A percentile compares a stretch with the other conserved stretches of the same genome.
Conservation (phyloP, 2,888 invertebrate species). For the Papilio protenor region DNA sequence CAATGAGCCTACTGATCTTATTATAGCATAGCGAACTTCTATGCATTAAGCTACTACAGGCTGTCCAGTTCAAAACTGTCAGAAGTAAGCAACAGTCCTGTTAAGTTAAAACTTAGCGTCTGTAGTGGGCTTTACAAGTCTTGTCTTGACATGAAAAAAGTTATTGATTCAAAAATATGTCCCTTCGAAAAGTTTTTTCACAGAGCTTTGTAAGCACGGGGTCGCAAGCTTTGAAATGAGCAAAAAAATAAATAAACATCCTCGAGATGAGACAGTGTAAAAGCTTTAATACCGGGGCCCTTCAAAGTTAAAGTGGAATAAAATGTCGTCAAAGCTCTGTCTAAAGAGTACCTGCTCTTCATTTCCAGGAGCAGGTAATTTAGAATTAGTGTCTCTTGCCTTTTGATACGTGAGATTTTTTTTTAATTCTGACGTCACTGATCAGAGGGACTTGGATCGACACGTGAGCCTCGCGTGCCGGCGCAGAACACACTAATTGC, state of each 20-base stretch:
- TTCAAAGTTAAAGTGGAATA: constrained; percentile 37
- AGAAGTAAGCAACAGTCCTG: no score
- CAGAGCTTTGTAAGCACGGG: neutral
- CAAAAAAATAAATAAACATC: constrained; percentile 19
- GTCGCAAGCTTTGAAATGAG: constrained; percentile 16
- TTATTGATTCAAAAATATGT: neutral
- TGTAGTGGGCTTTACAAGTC: neutral
- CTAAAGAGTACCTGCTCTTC: constrained; percentile 45
- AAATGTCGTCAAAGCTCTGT: constrained; percentile 36
- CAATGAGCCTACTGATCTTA: neutral
- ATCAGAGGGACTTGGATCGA: constrained; percentile 64
- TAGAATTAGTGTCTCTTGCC: constrained; percentile 41
- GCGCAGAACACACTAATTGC: constrained; percentile 69
- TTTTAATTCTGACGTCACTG: constrained; percentile 55
- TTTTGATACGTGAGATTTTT: constrained; percentile 53
- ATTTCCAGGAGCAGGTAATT: constrained; percentile 32
- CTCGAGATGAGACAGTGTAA: constrained; percentile 28
- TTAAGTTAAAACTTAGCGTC: no score
- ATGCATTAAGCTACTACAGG: no score
- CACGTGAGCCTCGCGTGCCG: constrained; percentile 71
- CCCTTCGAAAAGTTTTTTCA: neutral
- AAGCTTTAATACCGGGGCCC: constrained; percentile 20
- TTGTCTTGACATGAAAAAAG: neutral
- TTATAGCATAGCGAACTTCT: neutral
- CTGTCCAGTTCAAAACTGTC: no score